Conservation (phyloP, 1,140 invertebrate genomes). For the Diorhabda carinulata region DNA sequence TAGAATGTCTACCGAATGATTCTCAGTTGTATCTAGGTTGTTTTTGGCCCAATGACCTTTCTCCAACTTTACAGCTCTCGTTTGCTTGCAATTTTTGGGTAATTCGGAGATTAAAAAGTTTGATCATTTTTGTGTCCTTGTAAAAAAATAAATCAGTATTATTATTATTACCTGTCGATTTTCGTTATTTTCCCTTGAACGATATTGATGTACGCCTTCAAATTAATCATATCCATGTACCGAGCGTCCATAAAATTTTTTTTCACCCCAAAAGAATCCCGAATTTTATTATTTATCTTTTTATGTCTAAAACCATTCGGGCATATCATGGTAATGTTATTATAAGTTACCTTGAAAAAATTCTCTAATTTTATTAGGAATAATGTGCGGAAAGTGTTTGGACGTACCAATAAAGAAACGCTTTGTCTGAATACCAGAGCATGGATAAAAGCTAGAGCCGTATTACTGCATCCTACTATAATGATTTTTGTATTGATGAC, state of each 20-base stretch:
- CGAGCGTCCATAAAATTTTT: conserved; percentile 51
- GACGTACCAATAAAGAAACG: conserved; percentile 20
- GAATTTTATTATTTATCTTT: conserved; percentile 40
- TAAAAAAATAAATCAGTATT: too few species aligned
- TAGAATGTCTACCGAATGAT: too few species aligned
- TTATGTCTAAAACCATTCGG: conserved; percentile 56
- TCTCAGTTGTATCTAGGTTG: too few species aligned
- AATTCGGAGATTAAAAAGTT: too few species aligned
- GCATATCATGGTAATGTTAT: conserved; percentile 62
- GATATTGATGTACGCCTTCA: conserved; percentile 54
- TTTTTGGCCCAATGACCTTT: too few species aligned
- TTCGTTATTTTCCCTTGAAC: conserved; percentile 29
- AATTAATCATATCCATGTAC: conserved; percentile 51
- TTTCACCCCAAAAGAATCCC: conserved; percentile 51
- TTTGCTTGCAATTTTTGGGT: too few species aligned
- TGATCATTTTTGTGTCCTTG: too few species aligned
- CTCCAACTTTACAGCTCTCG: too few species aligned
- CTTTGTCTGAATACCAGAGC: conserved; percentile 59
- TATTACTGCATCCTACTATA: conserved; percentile 68
- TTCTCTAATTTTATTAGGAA: neutral
- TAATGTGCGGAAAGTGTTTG: neutral
- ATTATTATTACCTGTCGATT: conserved; percentile 21
- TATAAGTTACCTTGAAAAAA: conserved; percentile 48
- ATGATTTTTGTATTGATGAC: conserved; percentile 64
- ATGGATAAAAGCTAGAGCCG: conserved; percentile 65